Conservation (phyloP, 2,113 vertebrate genomes). For the Empidonax traillii region DNA sequence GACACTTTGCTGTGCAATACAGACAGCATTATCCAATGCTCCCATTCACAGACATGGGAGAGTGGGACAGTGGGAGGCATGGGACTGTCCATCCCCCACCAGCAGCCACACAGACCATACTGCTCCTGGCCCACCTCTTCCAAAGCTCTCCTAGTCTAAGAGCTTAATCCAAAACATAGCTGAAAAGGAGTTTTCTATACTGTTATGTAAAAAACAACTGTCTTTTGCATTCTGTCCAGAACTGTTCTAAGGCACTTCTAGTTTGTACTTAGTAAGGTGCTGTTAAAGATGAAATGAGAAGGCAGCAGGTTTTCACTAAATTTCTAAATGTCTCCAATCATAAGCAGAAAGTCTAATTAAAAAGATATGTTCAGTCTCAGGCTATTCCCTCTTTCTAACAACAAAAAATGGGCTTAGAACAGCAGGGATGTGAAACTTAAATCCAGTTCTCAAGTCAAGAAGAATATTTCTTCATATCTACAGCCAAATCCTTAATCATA, state of each 20-base stretch:
- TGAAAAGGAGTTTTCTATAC: background rate
- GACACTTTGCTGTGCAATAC: background rate
- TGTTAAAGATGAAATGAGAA: background rate
- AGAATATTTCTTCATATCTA: background rate
- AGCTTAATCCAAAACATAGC: background rate
- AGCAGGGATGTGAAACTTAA: background rate
- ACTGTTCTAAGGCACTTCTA: background rate
- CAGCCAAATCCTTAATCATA: background rate
- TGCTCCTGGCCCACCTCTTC: background rate
- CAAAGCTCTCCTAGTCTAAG: background rate
- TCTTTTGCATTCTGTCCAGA: background rate
- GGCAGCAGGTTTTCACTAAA: background rate
- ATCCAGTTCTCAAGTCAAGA: background rate
- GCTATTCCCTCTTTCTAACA: background rate
- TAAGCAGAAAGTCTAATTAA: background rate
- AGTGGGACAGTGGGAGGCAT: background rate
- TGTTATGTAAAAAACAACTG: background rate
- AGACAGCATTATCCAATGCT: background rate
- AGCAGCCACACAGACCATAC: background rate
- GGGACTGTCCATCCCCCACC: background rate
- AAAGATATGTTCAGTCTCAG: background rate
- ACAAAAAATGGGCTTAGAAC: background rate
- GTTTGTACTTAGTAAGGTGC: background rate
- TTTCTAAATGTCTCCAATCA: background rate
- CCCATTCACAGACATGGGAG: background rate